A percentile compares a stretch with the other conserved stretches of the same genome.
phyloP scores from a whole-genome alignment of 2,888 invertebrate genomes.

The Alloscopus bannaensis region DNA sequence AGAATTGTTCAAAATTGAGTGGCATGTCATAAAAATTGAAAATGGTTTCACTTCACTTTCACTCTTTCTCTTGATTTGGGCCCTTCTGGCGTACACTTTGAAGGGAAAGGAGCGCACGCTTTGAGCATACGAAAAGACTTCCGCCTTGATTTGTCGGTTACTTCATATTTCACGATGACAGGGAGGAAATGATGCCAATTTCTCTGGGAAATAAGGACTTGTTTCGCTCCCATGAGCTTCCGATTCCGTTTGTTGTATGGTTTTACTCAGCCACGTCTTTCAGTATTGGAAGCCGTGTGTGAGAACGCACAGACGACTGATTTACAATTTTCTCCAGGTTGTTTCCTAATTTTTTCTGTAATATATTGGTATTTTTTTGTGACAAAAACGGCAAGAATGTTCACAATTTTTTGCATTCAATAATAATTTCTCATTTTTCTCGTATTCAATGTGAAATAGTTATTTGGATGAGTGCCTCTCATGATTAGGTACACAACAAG shows the following conservation, averaged over 20 bases:
- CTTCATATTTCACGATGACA: constrained; percentile 33
- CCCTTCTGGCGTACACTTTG: background rate
- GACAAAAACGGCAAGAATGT: too few species aligned
- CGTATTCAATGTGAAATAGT: too few species aligned
- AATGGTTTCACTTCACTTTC: background rate
- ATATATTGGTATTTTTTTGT: too few species aligned
- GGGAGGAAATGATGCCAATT: constrained; percentile 40
- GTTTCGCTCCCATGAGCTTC: constrained; percentile 38
- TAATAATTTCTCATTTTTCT: too few species aligned
- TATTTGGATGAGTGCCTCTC: too few species aligned
- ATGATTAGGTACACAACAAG: too few species aligned
- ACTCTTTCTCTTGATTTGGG: background rate
- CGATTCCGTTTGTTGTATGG: constrained; percentile 1
- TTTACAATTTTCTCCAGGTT: constrained; percentile 16
- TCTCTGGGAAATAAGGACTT: constrained; percentile 42
- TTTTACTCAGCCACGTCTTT: too few species aligned
- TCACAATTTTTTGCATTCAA: background rate
- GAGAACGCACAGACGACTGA: background rate
- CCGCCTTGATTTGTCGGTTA: constrained; percentile 37
- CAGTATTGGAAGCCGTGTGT: too few species aligned
- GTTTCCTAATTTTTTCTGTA: background rate
- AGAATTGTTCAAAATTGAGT: background rate
- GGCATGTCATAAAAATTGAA: constrained; percentile 14
- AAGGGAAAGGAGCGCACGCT: background rate
- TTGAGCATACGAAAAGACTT: constrained; percentile 33